phyloP scores from a whole-genome alignment of 2,113 vertebrate genomes.

The Jaculus jaculus region DNA sequence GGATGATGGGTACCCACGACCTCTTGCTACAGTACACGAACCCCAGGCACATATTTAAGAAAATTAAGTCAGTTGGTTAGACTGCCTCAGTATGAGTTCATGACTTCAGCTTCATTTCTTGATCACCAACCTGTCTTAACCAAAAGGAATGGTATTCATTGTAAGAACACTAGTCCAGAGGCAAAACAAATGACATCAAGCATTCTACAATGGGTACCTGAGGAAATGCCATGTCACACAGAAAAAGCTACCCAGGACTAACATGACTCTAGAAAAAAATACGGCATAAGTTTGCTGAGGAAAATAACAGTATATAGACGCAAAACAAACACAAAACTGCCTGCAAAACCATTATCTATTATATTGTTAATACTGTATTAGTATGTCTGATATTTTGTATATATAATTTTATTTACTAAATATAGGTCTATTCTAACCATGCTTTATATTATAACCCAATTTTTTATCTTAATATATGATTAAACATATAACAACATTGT shows the following conservation, averaged over 20 bases:
- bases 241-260: not conserved
- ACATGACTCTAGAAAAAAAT: not conserved
- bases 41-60: not conserved
- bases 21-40: too few relatives aligned
- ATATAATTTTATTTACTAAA: not conserved
- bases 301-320: conserved; percentile 23
- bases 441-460: not conserved
- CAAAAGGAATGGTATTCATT: not conserved
- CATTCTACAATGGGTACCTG: not conserved
- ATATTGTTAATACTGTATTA: not conserved
- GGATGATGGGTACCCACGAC: too few relatives aligned
- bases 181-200: not conserved
- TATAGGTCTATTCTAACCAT: not conserved
- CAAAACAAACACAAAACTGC: not conserved
- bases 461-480: not conserved
- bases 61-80: conserved; percentile 3
- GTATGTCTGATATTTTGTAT: not conserved
- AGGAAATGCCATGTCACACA: not conserved
- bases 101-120: not conserved
- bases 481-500: not conserved
- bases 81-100: not conserved
- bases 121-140: not conserved
- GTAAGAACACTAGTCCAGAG: not conserved
- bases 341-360: not conserved
- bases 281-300: not conserved